Conservation (phyloP, 1,140 invertebrate species). For the Bombus pascuorum region DNA sequence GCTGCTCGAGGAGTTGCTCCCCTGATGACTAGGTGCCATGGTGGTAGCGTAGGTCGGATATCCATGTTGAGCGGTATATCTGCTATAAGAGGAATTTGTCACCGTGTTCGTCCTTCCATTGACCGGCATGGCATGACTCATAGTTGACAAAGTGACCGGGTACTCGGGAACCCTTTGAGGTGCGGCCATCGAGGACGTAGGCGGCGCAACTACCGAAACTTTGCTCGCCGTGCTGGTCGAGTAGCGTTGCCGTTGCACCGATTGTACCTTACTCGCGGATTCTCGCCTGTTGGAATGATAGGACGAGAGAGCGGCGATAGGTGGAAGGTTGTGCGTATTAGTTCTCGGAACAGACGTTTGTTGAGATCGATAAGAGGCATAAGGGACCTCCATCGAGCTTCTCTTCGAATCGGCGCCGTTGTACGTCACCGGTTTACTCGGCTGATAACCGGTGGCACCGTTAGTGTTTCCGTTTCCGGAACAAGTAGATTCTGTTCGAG, state of each 20-base stretch:
- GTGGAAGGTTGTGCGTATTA: conserved; percentile 82
- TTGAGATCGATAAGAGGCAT: conserved; percentile 62
- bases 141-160: conserved; percentile 45
- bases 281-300: conserved; percentile 81
- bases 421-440: conserved; percentile 68
- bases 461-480: conserved; percentile 37
- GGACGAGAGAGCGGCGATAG: conserved; percentile 81
- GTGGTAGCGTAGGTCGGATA: conserved; percentile 75
- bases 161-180: conserved; percentile 68
- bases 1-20: conserved; percentile 71
- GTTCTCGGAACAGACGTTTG: conserved; percentile 52
- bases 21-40: conserved; percentile 76
- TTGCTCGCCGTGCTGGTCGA: conserved; percentile 48
- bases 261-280: conserved; percentile 66
- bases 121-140: conserved; percentile 61
- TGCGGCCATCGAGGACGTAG: conserved; percentile 43
- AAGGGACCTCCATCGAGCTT: conserved; percentile 52
- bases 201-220: conserved; percentile 43
- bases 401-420: conserved; percentile 74
- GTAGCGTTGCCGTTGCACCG: conserved; percentile 62
- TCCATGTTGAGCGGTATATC: conserved; percentile 61
- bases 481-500: conserved; percentile 31
- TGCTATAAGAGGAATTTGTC: conserved; percentile 64
- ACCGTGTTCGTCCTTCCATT: conserved; percentile 71
- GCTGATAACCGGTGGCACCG: conserved; percentile 40